A percentile compares a stretch with the other conserved stretches of the same genome.
Conservation (phyloP, 2,888 invertebrate genomes). For the Allophyes oxyacanthae region DNA sequence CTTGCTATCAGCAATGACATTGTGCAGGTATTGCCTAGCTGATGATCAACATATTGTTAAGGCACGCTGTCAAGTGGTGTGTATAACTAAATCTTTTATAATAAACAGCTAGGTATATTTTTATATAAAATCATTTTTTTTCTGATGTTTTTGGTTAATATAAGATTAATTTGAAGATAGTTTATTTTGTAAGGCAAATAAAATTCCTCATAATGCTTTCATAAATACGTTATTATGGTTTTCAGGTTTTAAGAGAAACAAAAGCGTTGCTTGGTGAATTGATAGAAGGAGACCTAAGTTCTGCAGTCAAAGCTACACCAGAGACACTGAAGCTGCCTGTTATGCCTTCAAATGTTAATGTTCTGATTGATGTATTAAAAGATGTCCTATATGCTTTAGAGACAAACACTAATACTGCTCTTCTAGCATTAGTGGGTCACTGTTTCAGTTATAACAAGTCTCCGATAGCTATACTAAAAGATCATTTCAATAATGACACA, state of each 20-base stretch:
- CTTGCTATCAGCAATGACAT: constrained; percentile 81
- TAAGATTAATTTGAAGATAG: too few species aligned
- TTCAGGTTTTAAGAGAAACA: constrained; percentile 87
- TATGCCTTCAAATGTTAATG: constrained; percentile 84
- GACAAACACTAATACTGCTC: constrained; percentile 91
- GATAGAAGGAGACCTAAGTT: constrained; percentile 78
- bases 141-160: too few species aligned
- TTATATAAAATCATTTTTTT: too few species aligned
- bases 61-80: constrained; percentile 88
- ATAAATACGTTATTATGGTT: constrained; percentile 32
- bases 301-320: constrained; percentile 78
- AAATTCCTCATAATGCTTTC: background rate
- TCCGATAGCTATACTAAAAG: constrained; percentile 71
- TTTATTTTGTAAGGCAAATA: too few species aligned
- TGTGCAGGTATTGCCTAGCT: constrained; percentile 78
- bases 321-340: constrained; percentile 77
- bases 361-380: constrained; percentile 89
- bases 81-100: constrained; percentile 44
- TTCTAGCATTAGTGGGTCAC: constrained; percentile 88
- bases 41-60: constrained; percentile 83
- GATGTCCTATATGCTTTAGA: constrained; percentile 91
- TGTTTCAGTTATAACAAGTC: constrained; percentile 75
- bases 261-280: constrained; percentile 83
- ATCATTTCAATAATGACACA: constrained; percentile 66
- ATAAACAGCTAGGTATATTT: too few species aligned